A percentile compares a stretch with the other conserved stretches of the same genome.
Evolutionary conservation across 2,888 invertebrate species (phyloP).

Genomic region (Sympetrum striolatum): DNA sequence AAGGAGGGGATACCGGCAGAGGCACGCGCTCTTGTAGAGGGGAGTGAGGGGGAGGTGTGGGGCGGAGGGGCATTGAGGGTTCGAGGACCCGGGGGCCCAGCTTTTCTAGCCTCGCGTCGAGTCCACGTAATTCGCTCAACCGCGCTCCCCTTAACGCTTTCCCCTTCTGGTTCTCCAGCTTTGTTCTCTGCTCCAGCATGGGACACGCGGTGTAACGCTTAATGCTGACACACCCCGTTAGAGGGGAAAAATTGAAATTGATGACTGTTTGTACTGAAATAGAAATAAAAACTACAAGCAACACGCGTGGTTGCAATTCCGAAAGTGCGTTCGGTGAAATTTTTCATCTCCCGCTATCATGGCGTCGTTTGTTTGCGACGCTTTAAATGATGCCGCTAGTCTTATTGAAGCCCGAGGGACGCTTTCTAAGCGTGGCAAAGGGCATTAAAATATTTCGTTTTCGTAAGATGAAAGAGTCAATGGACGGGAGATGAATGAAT

Average conservation of each 20-base stretch:
- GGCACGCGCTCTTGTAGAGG: constrained; percentile 43
- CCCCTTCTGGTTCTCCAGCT: constrained; percentile 20
- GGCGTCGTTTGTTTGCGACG: background rate
- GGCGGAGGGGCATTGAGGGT: constrained; percentile 24
- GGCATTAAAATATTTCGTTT: background rate
- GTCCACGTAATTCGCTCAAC: constrained; percentile 41
- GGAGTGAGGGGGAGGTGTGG: constrained; percentile 10
- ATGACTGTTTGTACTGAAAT: background rate
- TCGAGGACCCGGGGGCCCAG: constrained; percentile 44
- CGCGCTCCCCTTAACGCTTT: constrained; percentile 5
- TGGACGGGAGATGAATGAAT: background rate
- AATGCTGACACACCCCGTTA: background rate
- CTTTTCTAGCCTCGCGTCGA: constrained; percentile 42
- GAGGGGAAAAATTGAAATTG: constrained; percentile 11
- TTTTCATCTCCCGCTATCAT: background rate
- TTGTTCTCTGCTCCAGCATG: constrained; percentile 39
- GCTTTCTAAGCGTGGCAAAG: background rate
- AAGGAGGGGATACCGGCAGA: constrained; percentile 40
- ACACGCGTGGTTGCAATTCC: background rate
- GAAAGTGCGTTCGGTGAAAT: background rate
- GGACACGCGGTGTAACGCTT: constrained; percentile 30
- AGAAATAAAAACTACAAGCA: background rate
- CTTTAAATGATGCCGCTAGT: background rate
- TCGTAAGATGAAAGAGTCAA: background rate
- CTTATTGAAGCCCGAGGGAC: background rate